Evolutionary conservation across 2,888 invertebrate genomes (phyloP), one percentile per base, ranked within the genome.

Genomic region (Clunio marinus): DNA sequence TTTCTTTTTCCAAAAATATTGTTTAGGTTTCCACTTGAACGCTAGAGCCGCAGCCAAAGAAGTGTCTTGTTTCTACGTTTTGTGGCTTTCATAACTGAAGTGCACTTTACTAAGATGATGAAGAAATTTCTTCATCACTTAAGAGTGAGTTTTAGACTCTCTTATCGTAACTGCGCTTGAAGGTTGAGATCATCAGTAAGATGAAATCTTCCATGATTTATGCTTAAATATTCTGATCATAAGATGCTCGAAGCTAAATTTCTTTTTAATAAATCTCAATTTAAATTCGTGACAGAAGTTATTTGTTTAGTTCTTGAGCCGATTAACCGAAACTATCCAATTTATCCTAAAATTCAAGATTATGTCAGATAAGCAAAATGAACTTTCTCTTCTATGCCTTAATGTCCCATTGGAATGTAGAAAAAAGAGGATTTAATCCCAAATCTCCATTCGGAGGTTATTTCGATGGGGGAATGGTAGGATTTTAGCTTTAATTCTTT

Each of bases 401-500:
- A n/a, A n/a, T n/a, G n/a, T n/a, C n/a, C n/a, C n/a, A n/a, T n/a
- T n/a, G n/a, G n/a, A n/a, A n/a, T n/a, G n/a, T n/a, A n/a, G n/a
- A n/a, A n/a, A n/a, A n/a, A n/a, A n/a, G n/a, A 32, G 4, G 32
- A 4, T 32, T 7, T 10, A 32, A 51, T 2, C 10, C 17, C 4
- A 20, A 51, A 10, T 22, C 2, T 17, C 10, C 20, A 17, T 51
- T n/a, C 20, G 17, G 51, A 51, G n/a, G 22, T 22, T 51, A 51
- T 51, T 62, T n/a, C n/a, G n/a, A n/a, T n/a, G n/a, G n/a, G n/a
- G n/a, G n/a, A n/a, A n/a, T n/a, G n/a, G n/a, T n/a, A 63, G 63
- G 63, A 63, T 27, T 46, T 25, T 17, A 63, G 27, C 45, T 37
- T 17, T 20, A 63, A 41, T 41, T 45, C 4, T 57, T 57, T 27